A percentile compares a stretch with the other conserved stretches of the same genome.
These are phyloP conservation scores for Geopemphigus sp. DNA, from an alignment of 1,140 invertebrate genomes.

Conservation along the genomic window DNA sequence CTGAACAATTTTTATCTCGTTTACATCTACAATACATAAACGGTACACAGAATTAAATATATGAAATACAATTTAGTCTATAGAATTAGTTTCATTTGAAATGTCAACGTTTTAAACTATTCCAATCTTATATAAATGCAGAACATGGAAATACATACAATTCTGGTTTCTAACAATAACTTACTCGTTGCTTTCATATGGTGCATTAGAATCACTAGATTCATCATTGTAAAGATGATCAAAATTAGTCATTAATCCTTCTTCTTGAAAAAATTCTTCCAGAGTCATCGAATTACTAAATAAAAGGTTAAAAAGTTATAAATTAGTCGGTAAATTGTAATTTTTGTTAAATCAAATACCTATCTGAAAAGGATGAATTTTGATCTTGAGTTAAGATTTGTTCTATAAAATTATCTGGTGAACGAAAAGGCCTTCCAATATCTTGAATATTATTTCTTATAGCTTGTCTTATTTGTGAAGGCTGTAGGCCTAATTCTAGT, in stretches of 20 bases:
- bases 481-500: constrained; percentile 67
- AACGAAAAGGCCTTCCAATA: constrained; percentile 62
- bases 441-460: constrained; percentile 61
- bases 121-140: too few relatives aligned
- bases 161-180: too few relatives aligned
- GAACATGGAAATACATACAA: too few relatives aligned
- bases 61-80: too few relatives aligned
- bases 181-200: constrained; percentile 3
- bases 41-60: too few relatives aligned
- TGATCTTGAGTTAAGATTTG: constrained; percentile 31
- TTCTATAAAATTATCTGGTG: constrained; percentile 51
- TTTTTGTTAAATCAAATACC: background rate
- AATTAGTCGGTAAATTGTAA: background rate
- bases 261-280: constrained; percentile 19
- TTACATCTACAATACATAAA: too few relatives aligned
- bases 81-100: too few relatives aligned
- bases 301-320: too few relatives aligned
- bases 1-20: too few relatives aligned
- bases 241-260: background rate
- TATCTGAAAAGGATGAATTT: background rate
- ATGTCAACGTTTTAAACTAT: too few relatives aligned
- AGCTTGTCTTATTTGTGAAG: constrained; percentile 65
- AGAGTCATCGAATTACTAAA: constrained; percentile 23
- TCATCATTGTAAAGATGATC: background rate
- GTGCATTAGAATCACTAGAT: background rate